A percentile compares a stretch with the other conserved stretches of the same genome.
phyloP scores from a whole-genome alignment of 2,797 vertebrate genomes.

The Sphenopsis melanotis region DNA sequence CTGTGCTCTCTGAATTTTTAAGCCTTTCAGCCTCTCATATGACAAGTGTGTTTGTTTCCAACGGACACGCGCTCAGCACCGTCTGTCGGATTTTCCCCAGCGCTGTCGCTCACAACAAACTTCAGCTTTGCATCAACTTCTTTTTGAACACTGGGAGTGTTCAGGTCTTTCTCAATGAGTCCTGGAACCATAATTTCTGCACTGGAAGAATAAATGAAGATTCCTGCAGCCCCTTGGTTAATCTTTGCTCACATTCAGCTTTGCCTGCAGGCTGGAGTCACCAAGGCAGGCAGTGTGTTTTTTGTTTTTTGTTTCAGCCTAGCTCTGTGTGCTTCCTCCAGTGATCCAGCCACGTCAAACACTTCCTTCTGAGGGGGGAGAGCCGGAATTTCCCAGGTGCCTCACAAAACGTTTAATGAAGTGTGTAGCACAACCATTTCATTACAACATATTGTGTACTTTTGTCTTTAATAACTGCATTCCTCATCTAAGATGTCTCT shows the following conservation, averaged over 20 bases:
- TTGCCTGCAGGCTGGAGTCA: background rate
- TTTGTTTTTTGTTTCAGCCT: background rate
- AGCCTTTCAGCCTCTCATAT: slow-evolving; percentile 34
- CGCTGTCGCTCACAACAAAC: background rate
- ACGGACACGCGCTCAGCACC: background rate
- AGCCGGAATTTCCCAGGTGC: slow-evolving; percentile 75
- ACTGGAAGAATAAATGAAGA: background rate
- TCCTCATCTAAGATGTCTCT: slow-evolving; percentile 76
- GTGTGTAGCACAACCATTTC: slow-evolving; percentile 78
- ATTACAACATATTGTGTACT: slow-evolving; percentile 81
- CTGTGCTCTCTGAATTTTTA: slow-evolving; percentile 55
- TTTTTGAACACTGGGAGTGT: background rate
- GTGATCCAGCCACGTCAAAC: slow-evolving; percentile 35
- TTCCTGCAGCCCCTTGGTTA: background rate
- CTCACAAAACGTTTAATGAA: slow-evolving; percentile 81
- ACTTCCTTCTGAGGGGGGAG: slow-evolving; percentile 25
- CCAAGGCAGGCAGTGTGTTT: background rate
- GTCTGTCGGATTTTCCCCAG: background rate
- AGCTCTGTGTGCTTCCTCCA: slow-evolving; percentile 24
- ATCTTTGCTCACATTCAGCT: background rate
- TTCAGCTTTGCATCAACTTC: background rate
- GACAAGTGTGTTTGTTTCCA: slow-evolving; percentile 39
- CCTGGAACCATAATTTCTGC: background rate
- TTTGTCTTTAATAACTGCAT: slow-evolving; percentile 81
- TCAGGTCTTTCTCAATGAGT: background rate